Base-by-base conservation (phyloP, 2,888 invertebrate genomes). In the Ectemnius cavifrons region DNA sequence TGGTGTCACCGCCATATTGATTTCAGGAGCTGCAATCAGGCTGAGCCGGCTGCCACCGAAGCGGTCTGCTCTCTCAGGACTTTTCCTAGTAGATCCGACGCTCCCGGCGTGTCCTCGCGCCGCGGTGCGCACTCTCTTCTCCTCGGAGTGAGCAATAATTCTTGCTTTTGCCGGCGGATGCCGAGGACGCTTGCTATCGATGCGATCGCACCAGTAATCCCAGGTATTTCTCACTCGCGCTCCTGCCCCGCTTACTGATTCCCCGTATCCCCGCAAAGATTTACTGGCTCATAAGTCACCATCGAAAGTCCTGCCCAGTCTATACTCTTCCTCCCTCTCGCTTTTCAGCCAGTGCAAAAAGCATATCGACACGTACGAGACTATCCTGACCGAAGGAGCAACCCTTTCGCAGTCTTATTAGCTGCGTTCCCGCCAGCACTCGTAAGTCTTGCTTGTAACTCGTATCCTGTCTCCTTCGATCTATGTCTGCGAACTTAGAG, bases 1-100 rank as follows among this genome's bases (percentile, higher is more conserved):
- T 86, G 85, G 82, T 37, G 37, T 76, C 76, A 75, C 80, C 86
- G 86, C 86, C 86, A 85, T 87, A 86, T 87, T 85, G 86, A 86
- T 85, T 84, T 84, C 78, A 70, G 85, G 37, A 37, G 37, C 81
- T 82, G 83, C 86, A 82, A 86, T 85, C 84, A 74, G 68, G 71
- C 73, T 6, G 37, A 6, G 37, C 28, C 28, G 8, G 11, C 37
- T 37, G 37, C 70, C 23, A 23, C 3, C 23, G 3, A 23, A 23
- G 23, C 23, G 23, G 3, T n/a, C n/a, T 23, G 3, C 23, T 23
- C 23, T 66, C 71, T 62, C 67, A 56, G 37, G 66, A 64, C 70
- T 71, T 74, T 78, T 74, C 78, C 74, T 77, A 77, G 69, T 71
- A 69, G 67, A 69, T 67, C 66, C 52, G 63, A 67, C 18, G 52